These are phyloP conservation scores for Solenopsis invicta DNA, from an alignment of 1,140 invertebrate genomes.

Conservation along the genomic window DNA sequence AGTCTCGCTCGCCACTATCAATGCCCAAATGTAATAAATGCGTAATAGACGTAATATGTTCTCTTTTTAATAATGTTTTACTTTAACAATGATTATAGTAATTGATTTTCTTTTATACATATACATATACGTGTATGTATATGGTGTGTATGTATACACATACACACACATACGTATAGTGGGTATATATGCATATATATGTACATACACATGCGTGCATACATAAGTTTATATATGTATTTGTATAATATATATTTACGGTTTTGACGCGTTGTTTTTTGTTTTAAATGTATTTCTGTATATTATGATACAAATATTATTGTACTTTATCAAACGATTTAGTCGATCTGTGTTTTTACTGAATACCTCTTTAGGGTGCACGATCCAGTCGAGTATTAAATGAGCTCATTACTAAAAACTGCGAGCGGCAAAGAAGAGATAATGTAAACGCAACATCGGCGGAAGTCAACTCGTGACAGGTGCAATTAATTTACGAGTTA, in stretches of 20 bases:
- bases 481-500: slow-evolving; percentile 46
- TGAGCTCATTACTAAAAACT: background rate
- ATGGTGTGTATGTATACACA: no score
- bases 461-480: background rate
- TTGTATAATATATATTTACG: background rate
- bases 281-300: slow-evolving; percentile 25
- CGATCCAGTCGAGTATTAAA: background rate
- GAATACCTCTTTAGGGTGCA: background rate
- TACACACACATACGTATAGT: background rate
- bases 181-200: background rate
- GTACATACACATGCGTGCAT: background rate
- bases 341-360: background rate
- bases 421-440: slow-evolving; percentile 25
- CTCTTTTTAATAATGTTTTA: slow-evolving; percentile 9
- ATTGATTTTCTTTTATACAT: slow-evolving; percentile 5
- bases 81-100: background rate
- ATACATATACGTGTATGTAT: background rate
- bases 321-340: slow-evolving; percentile 11
- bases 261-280: slow-evolving; percentile 4
- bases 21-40: no score
- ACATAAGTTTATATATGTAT: no score
- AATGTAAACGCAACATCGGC: background rate
- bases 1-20: background rate
- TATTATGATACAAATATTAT: background rate
- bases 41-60: background rate